Evolutionary conservation across 2,888 invertebrate species (phyloP).

Genomic region (Rotaria socialis): DNA sequence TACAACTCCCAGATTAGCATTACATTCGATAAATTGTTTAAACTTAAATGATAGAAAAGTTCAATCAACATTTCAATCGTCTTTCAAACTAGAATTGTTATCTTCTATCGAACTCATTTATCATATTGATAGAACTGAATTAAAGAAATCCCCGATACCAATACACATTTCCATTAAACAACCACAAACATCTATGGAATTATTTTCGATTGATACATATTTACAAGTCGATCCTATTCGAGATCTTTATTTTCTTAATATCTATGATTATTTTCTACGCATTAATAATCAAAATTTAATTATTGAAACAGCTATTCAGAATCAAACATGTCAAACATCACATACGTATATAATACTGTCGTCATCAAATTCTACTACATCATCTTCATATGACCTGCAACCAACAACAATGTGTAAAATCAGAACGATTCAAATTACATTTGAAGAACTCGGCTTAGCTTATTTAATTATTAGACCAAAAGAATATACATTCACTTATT

Average conservation of each 20-base stretch:
- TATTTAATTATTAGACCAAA: slow-evolving; percentile 33
- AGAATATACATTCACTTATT: slow-evolving; percentile 27
- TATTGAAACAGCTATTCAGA: not conserved
- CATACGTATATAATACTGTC: not conserved
- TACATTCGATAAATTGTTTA: not conserved
- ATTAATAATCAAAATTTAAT: not conserved
- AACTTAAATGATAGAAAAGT: not conserved
- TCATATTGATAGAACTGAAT: not conserved
- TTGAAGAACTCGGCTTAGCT: slow-evolving; percentile 16
- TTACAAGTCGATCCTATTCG: not conserved
- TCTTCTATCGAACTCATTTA: not conserved
- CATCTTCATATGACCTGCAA: too few species aligned
- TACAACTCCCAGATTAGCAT: not conserved
- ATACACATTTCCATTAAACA: not conserved
- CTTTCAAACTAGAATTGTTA: not conserved
- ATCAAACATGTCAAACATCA: slow-evolving; percentile 2
- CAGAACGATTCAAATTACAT: slow-evolving; percentile 14
- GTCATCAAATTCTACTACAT: not conserved
- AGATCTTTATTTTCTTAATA: not conserved
- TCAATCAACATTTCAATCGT: not conserved
- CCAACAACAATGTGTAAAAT: not conserved
- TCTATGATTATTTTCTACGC: not conserved
- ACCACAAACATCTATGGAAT: not conserved
- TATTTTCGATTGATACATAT: not conserved
- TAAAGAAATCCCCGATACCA: not conserved